Evolutionary conservation across 2,113 vertebrate genomes (phyloP), one percentile per base, ranked within the genome.

Genomic region (Tretioscincus oriximinensis): DNA sequence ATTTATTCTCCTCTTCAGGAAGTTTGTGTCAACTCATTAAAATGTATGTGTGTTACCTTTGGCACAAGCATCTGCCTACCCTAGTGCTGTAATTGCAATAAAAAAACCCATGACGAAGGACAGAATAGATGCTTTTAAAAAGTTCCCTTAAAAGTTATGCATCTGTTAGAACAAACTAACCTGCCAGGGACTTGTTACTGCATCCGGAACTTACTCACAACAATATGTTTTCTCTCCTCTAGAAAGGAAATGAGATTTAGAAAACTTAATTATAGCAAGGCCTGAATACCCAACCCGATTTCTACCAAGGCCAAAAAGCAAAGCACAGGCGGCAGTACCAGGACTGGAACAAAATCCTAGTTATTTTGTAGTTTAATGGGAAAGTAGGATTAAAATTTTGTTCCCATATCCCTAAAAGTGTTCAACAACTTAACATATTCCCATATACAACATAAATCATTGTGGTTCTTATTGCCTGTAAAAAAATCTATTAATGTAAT

Each of bases 161-260:
- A 60, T 91, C 91, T 78, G 86, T 87, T 93, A 88, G 91, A 91
- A 92, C 87, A 92, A 88, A 85, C 84, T 81, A 85, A 90, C 83
- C 84, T 93, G 92, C 92, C 92, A 93, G 89, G 90, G 91, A 89
- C 90, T 91, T 85, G 87, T 93, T 92, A 84, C 92, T 74, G 88
- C 85, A 90, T 93, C 92, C 89, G 87, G 86, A 89, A 81, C 86
- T 93, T 92, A 93, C 91, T 93, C 92, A 93, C 90, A 91, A 92
- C 90, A 90, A 90, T 85, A 81, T 90, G 90, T 93, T 93, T 93
- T 91, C 86, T 91, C 87, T 92, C 77, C 81, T 88, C 82, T 89
- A 74, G 77, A 69, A 89, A 91, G 91, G 91, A 93, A 93, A 91
- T 93, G 87, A 89, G 89, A 88, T 89, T 88, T 88, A 86, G 77